Evolutionary conservation across 2,797 vertebrate species (phyloP).

Genomic region (Mionectes olivaceus): DNA sequence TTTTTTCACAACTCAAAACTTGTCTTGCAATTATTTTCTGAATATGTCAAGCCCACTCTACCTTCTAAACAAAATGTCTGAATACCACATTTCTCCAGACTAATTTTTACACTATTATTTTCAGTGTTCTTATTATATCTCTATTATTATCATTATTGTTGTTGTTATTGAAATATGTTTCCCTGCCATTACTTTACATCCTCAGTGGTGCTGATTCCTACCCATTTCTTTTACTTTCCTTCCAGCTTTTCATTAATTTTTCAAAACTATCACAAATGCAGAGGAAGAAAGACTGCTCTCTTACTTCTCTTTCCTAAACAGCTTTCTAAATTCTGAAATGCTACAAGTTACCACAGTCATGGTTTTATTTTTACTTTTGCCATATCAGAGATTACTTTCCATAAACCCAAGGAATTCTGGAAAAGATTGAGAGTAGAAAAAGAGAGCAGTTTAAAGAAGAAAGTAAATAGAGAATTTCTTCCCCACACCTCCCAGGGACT

Average conservation of each 20-base stretch:
- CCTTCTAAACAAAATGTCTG: background rate
- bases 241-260: background rate
- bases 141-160: background rate
- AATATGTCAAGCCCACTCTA: background rate
- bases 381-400: background rate
- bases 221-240: background rate
- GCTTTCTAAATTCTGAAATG: background rate
- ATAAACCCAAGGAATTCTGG: background rate
- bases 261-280: background rate
- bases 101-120: background rate
- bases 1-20: background rate
- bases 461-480: background rate
- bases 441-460: background rate
- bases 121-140: background rate
- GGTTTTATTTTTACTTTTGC: background rate
- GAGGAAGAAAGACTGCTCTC: background rate
- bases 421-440: background rate
- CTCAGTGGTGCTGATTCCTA: background rate
- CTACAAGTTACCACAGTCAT: background rate
- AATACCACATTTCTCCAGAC: background rate
- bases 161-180: background rate
- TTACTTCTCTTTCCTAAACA: background rate
- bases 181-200: background rate
- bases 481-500: background rate
- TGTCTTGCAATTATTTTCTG: background rate